Percentiles rank a stretch among this genome's conserved stretches.
Conservation (phyloP, 2,113 vertebrate species). For the Halichoeres trimaculatus region DNA sequence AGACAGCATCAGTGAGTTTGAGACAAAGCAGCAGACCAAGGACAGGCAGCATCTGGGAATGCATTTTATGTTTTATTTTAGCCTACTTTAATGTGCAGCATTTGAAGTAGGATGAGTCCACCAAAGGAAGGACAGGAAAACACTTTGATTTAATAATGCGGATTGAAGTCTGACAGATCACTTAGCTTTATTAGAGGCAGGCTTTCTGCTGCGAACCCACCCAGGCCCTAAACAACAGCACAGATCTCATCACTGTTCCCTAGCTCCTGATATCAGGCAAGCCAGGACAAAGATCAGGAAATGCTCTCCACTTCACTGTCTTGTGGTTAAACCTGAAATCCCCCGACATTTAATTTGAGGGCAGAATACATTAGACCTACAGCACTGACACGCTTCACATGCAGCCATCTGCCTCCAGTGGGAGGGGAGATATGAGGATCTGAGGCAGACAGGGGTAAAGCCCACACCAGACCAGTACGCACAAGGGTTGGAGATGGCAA, state of each 20-base stretch:
- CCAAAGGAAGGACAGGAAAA: slow-evolving; percentile 13
- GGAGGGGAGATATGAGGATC: slow-evolving; percentile 71
- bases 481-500: slow-evolving; percentile 35
- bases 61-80: slow-evolving; percentile 47
- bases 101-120: slow-evolving; percentile 20
- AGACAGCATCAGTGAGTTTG: slow-evolving; percentile 35
- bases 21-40: slow-evolving; percentile 51
- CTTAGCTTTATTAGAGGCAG: slow-evolving; percentile 26
- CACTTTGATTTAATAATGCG: slow-evolving; percentile 24
- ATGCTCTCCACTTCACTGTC: slow-evolving; percentile 42
- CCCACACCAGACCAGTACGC: slow-evolving; percentile 57
- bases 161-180: slow-evolving; percentile 23
- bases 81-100: slow-evolving; percentile 1
- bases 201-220: slow-evolving; percentile 35
- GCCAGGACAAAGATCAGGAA: slow-evolving; percentile 66
- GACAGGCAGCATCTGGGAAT: slow-evolving; percentile 29
- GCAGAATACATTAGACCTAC: slow-evolving; percentile 78
- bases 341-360: slow-evolving; percentile 80
- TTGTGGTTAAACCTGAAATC: slow-evolving; percentile 67
- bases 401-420: slow-evolving; percentile 78
- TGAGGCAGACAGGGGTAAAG: slow-evolving; percentile 68
- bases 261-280: slow-evolving; percentile 52
- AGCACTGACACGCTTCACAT: slow-evolving; percentile 76
- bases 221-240: neutral
- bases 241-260: slow-evolving; percentile 16